phyloP scores from a whole-genome alignment of 1,140 invertebrate genomes.

The Rhysida immarginata region DNA sequence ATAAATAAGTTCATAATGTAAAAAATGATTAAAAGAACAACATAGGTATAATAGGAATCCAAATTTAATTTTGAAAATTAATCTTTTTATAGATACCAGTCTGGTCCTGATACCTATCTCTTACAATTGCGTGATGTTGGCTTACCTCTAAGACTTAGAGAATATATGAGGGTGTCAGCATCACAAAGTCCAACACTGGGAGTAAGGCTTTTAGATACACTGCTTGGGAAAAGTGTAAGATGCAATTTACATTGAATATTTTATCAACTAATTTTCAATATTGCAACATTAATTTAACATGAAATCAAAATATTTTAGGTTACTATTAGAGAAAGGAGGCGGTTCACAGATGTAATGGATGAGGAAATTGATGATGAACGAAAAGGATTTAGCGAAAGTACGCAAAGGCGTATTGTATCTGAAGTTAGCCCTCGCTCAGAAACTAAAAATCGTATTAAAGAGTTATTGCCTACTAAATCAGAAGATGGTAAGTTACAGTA shows the following conservation, averaged over 20 bases:
- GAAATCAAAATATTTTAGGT: no score
- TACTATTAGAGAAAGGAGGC: slow-evolving; percentile 70
- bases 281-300: no score
- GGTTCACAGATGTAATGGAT: slow-evolving; percentile 89
- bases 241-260: no score
- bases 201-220: slow-evolving; percentile 23
- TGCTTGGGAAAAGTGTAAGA: slow-evolving; percentile 22
- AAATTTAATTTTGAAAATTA: background rate
- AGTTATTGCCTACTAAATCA: slow-evolving; percentile 9
- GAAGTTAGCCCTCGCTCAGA: slow-evolving; percentile 8
- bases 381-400: slow-evolving; percentile 53
- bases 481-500: slow-evolving; percentile 13
- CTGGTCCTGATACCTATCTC: slow-evolving; percentile 88
- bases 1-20: no score
- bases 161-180: slow-evolving; percentile 72
- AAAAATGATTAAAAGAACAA: no score
- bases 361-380: slow-evolving; percentile 87
- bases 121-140: slow-evolving; percentile 79
- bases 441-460: slow-evolving; percentile 9
- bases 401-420: background rate
- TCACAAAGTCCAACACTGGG: slow-evolving; percentile 45
- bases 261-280: no score
- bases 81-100: slow-evolving; percentile 56
- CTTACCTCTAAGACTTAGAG: slow-evolving; percentile 74
- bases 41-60: no score